A percentile compares a stretch with the other conserved stretches of the same genome.
These are phyloP conservation scores for Anoplopoma fimbria DNA, from an alignment of 2,113 vertebrate genomes.

Conservation along the genomic window DNA sequence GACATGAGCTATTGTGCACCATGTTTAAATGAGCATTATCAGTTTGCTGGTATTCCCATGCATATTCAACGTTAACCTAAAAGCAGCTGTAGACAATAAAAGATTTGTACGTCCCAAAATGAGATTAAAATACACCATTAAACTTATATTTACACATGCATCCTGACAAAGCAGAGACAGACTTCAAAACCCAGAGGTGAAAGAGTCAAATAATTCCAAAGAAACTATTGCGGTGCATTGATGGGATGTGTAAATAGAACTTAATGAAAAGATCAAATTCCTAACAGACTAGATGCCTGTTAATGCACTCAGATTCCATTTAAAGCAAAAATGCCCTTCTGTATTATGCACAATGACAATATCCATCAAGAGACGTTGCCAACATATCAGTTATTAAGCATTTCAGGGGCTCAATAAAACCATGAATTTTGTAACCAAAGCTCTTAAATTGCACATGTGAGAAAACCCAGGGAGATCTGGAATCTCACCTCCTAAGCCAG, in stretches of 20 bases:
- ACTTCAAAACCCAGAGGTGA: neutral
- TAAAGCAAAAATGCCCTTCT: neutral
- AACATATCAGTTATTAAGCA: neutral
- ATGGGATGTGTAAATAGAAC: neutral
- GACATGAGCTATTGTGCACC: neutral
- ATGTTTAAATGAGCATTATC: neutral
- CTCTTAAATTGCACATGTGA: slow-evolving; percentile 7
- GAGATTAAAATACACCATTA: neutral
- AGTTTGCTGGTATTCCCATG: neutral
- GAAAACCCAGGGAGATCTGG: too few relatives aligned
- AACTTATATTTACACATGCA: neutral
- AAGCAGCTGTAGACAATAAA: neutral
- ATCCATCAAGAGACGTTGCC: neutral
- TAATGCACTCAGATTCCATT: neutral
- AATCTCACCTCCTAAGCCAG: too few relatives aligned
- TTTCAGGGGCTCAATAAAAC: slow-evolving; percentile 8
- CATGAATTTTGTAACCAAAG: slow-evolving; percentile 8
- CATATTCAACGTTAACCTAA: neutral
- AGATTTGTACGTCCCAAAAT: neutral
- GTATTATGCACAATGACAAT: neutral
- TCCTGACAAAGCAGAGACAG: neutral
- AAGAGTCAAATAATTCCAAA: neutral
- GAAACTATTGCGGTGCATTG: neutral
- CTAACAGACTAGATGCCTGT: neutral
- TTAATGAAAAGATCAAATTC: neutral